A percentile compares a stretch with the other conserved stretches of the same genome.
phyloP scores from a whole-genome alignment of 1,140 invertebrate species.

The Drosophila equinoxialis region DNA sequence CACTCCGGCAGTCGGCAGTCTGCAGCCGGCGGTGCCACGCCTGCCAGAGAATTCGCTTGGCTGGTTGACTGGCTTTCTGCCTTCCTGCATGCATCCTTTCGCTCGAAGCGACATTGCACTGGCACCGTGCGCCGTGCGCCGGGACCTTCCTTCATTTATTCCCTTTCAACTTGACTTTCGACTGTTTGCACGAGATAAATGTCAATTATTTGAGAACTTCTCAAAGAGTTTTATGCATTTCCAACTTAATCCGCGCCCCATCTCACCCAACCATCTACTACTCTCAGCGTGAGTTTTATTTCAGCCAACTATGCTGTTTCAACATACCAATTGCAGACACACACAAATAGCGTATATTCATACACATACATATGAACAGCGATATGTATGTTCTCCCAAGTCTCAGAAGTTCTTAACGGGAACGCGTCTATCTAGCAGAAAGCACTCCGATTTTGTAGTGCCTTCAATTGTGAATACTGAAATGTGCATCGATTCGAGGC shows the following conservation, averaged over 20 bases:
- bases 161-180: conserved; percentile 35
- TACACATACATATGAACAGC: background rate
- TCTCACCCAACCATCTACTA: background rate
- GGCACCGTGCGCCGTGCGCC: conserved; percentile 1
- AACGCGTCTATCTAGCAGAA: background rate
- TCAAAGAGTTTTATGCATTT: conserved; percentile 36
- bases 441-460: conserved; percentile 12
- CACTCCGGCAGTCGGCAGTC: background rate
- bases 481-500: conserved; percentile 7
- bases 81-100: conserved; percentile 18
- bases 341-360: background rate
- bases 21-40: background rate
- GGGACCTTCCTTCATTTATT: conserved; percentile 31
- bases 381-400: background rate
- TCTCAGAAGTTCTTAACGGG: background rate
- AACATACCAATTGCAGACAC: background rate
- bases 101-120: conserved; percentile 13
- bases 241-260: conserved; percentile 23
- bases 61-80: conserved; percentile 14
- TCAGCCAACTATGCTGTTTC: conserved; percentile 23
- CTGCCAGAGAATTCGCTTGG: conserved; percentile 12
- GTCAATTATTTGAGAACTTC: conserved; percentile 38
- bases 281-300: conserved; percentile 1
- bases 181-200: conserved; percentile 40
- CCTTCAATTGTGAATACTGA: conserved; percentile 5